These are phyloP conservation scores for Hesperia comma DNA, from an alignment of 2,888 invertebrate genomes.

Conservation along the genomic window DNA sequence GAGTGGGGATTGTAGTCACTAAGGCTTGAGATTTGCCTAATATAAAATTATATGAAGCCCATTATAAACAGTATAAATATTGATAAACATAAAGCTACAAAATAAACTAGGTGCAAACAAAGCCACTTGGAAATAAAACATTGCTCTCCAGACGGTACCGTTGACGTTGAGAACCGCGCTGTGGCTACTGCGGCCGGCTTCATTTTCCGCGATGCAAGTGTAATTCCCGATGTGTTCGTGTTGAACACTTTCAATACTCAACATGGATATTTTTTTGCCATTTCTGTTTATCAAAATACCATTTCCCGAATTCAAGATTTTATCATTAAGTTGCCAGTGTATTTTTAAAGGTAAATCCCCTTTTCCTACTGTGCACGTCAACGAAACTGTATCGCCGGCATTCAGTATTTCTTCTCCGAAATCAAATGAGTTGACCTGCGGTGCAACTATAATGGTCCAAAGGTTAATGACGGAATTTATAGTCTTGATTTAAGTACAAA, in stretches of 20 bases:
- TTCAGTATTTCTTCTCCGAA: slow-evolving; percentile 90
- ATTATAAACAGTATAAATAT: slow-evolving; percentile 31
- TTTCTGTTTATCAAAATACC: slow-evolving; percentile 85
- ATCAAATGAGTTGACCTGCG: slow-evolving; percentile 91
- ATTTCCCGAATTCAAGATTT: slow-evolving; percentile 76
- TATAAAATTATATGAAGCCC: background rate
- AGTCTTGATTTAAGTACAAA: background rate
- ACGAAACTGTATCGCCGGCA: slow-evolving; percentile 88
- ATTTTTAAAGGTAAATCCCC: slow-evolving; percentile 89
- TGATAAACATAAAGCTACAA: slow-evolving; percentile 43
- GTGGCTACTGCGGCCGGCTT: slow-evolving; percentile 86
- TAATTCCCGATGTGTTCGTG: slow-evolving; percentile 86
- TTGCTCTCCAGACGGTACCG: slow-evolving; percentile 80
- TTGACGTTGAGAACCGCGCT: slow-evolving; percentile 87
- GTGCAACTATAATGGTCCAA: slow-evolving; percentile 83
- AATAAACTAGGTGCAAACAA: slow-evolving; percentile 58
- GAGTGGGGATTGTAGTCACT: no score
- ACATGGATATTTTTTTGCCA: slow-evolving; percentile 86
- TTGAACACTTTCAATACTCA: slow-evolving; percentile 86
- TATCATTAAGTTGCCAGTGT: slow-evolving; percentile 87
- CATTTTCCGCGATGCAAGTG: slow-evolving; percentile 86
- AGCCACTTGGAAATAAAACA: slow-evolving; percentile 48
- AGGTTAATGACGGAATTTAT: slow-evolving; percentile 12
- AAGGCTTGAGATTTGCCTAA: background rate
- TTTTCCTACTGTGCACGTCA: slow-evolving; percentile 88